Conservation (phyloP, 2,888 invertebrate genomes). For the Meganola albula region DNA sequence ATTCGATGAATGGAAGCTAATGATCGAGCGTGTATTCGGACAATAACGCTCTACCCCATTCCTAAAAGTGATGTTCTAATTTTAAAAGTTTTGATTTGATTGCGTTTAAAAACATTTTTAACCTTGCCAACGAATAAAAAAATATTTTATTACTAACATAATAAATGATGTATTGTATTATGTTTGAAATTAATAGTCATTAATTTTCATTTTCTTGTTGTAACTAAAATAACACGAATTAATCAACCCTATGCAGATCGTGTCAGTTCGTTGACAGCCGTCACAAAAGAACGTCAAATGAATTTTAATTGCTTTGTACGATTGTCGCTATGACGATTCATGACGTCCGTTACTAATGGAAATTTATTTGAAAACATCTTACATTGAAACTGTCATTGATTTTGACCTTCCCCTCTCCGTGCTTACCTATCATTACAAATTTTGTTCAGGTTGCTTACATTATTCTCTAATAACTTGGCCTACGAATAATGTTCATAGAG, state of each 20-base stretch:
- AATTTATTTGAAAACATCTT: too few relatives aligned
- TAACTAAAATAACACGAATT: conserved; percentile 3
- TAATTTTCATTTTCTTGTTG: conserved; percentile 19
- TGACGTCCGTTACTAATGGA: conserved; percentile 35
- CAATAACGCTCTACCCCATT: conserved; percentile 35
- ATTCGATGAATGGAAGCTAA: conserved; percentile 49
- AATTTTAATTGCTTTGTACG: conserved; percentile 38
- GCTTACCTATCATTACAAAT: too few relatives aligned
- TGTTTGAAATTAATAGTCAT: too few relatives aligned
- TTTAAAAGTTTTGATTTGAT: conserved; percentile 13
- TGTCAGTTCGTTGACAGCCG: conserved; percentile 31
- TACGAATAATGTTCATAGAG: too few relatives aligned
- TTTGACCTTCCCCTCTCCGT: too few relatives aligned
- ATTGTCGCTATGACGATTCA: conserved; percentile 19
- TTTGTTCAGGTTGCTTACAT: too few relatives aligned
- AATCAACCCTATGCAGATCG: conserved; percentile 26
- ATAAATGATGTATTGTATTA: too few relatives aligned
- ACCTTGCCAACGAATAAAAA: too few relatives aligned
- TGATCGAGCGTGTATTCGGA: conserved; percentile 39
- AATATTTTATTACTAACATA: too few relatives aligned
- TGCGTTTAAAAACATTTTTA: too few relatives aligned
- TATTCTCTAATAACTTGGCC: too few relatives aligned
- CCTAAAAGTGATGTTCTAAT: conserved; percentile 16
- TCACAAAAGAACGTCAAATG: conserved; percentile 32
- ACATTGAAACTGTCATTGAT: too few relatives aligned